These are phyloP conservation scores for Ptilorrhoa leucosticta DNA, from an alignment of 2,113 vertebrate species.

Conservation along the genomic window DNA sequence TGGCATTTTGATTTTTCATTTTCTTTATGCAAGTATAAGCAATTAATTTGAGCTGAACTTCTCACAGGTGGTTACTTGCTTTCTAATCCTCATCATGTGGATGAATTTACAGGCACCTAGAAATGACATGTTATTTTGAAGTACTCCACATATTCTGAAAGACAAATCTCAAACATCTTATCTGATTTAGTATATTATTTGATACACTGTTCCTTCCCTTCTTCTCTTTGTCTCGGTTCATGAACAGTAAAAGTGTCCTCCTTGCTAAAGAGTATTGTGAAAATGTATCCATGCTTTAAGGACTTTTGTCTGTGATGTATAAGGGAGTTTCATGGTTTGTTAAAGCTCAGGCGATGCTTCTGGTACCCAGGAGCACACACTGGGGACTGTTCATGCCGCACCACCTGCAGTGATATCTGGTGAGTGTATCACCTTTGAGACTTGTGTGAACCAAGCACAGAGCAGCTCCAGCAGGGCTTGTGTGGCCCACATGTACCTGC, in stretches of 20 bases:
- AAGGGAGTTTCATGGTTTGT: not conserved
- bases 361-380: fast-evolving
- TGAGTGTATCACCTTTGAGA: not conserved
- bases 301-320: not conserved
- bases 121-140: not conserved
- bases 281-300: not conserved
- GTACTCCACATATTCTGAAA: not conserved
- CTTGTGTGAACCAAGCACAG: not conserved
- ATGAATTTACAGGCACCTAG: not conserved
- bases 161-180: not conserved
- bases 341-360: not conserved
- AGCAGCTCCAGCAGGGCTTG: not conserved
- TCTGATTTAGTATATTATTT: not conserved
- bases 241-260: not conserved
- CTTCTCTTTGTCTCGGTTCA: not conserved
- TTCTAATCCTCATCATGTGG: not conserved
- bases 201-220: not conserved
- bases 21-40: not conserved
- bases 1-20: not conserved
- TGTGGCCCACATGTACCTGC: fast-evolving
- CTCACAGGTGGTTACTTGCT: not conserved
- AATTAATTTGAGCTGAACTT: not conserved
- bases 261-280: not conserved
- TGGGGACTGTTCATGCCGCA: not conserved
- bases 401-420: not conserved